Conservation (phyloP, 2,888 invertebrate genomes). For the Lasioglossum malachurum region DNA sequence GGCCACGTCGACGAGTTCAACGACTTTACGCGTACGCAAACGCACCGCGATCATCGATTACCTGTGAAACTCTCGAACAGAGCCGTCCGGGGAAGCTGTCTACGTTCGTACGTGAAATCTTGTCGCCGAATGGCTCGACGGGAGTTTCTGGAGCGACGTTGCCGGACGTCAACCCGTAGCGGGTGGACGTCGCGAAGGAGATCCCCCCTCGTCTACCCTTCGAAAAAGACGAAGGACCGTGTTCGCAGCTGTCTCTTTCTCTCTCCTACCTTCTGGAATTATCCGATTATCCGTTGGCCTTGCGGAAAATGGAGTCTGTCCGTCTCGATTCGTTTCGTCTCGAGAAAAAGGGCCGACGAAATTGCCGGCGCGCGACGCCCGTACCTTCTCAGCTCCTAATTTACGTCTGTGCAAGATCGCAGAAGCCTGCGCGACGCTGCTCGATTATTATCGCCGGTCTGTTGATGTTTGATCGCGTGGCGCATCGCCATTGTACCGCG, state of each 20-base stretch:
- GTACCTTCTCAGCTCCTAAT: conserved; percentile 19
- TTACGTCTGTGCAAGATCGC: neutral
- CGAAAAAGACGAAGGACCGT: neutral
- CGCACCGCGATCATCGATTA: conserved; percentile 25
- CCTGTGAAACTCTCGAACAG: conserved; percentile 10
- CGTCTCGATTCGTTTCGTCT: neutral
- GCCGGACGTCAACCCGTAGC: neutral
- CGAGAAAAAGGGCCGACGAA: conserved; percentile 2
- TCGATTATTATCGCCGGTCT: neutral
- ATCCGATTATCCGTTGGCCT: conserved; percentile 42
- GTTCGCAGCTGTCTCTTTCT: neutral
- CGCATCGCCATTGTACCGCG: neutral
- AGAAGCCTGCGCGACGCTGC: neutral
- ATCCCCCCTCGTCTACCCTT: neutral
- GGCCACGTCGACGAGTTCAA: conserved; percentile 17
- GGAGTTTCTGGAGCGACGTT: neutral
- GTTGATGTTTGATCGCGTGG: neutral
- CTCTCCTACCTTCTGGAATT: neutral
- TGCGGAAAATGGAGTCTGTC: conserved; percentile 37
- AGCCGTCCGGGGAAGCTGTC: conserved; percentile 3
- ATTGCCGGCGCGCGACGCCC: conserved; percentile 16
- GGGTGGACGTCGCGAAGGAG: neutral
- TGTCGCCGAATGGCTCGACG: neutral
- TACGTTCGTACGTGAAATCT: neutral
- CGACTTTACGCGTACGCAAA: conserved; percentile 22